These are phyloP conservation scores for Eupithecia abbreviata DNA, from an alignment of 2,888 invertebrate genomes.

Conservation along the genomic window DNA sequence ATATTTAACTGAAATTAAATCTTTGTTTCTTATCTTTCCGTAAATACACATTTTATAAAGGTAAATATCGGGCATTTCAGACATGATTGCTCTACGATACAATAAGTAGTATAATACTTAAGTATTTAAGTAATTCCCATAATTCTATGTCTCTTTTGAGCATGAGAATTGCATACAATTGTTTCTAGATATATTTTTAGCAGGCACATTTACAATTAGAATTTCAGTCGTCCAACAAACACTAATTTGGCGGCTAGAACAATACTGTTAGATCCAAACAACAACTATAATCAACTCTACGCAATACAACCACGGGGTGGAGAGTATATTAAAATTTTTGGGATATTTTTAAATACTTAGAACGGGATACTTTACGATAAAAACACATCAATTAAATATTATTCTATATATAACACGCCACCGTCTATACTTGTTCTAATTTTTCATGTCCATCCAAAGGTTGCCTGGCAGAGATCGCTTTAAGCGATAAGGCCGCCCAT, in stretches of 20 bases:
- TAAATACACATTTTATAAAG: background rate
- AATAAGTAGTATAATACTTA: background rate
- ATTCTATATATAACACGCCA: no score
- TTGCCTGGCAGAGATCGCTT: no score
- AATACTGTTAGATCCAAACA: background rate
- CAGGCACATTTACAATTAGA: background rate
- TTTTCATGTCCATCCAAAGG: no score
- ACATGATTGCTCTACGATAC: background rate
- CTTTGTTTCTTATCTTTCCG: background rate
- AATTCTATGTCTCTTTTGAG: background rate
- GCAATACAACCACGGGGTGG: background rate
- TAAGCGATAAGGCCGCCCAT: no score
- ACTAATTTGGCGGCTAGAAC: background rate
- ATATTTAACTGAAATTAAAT: background rate
- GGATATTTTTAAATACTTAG: background rate
- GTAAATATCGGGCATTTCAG: background rate
- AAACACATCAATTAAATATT: no score
- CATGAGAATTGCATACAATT: background rate
- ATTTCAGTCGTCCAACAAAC: slow-evolving; percentile 7
- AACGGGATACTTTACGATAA: no score
- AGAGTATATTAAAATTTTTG: background rate
- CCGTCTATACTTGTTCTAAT: no score
- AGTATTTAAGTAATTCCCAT: background rate
- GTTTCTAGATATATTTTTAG: background rate
- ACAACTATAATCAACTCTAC: background rate